phyloP scores from a whole-genome alignment of 2,113 vertebrate genomes.

The Perca flavescens region DNA sequence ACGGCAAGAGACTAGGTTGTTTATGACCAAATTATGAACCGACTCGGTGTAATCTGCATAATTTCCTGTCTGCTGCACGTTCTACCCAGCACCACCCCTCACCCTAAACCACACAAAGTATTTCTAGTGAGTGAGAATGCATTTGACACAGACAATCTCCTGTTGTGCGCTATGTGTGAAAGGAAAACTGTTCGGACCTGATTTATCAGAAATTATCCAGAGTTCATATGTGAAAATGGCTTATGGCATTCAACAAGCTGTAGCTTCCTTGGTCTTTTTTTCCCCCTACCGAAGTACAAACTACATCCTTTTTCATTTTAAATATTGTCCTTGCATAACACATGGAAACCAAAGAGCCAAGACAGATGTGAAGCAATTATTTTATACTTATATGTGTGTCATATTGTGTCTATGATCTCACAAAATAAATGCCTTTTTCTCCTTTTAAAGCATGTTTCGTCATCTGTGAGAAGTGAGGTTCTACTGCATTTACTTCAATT shows the following conservation, averaged over 20 bases:
- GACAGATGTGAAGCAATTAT: not conserved
- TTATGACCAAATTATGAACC: too few relatives aligned
- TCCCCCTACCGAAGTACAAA: not conserved
- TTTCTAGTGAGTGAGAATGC: too few relatives aligned
- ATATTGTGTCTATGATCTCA: not conserved
- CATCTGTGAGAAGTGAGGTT: not conserved
- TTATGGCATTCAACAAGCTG: not conserved
- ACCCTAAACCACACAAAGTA: too few relatives aligned
- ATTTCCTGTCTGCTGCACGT: too few relatives aligned
- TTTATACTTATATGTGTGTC: not conserved
- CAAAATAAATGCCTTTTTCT: not conserved
- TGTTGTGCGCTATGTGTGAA: too few relatives aligned
- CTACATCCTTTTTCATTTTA: not conserved
- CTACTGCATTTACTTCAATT: constrained; percentile 31
- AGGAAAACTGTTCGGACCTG: too few relatives aligned
- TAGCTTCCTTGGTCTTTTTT: not conserved
- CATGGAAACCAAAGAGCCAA: not conserved
- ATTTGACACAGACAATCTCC: too few relatives aligned
- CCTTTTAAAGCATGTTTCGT: not conserved
- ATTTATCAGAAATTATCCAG: too few relatives aligned
- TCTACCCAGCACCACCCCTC: too few relatives aligned
- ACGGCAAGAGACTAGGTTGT: too few relatives aligned
- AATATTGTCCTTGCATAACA: not conserved
- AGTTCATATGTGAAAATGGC: too few relatives aligned
- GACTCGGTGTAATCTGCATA: too few relatives aligned